Evolutionary conservation across 2,888 invertebrate species (phyloP), one percentile per base, ranked within the genome.

Genomic region (Aporophyla lueneburgensis): DNA sequence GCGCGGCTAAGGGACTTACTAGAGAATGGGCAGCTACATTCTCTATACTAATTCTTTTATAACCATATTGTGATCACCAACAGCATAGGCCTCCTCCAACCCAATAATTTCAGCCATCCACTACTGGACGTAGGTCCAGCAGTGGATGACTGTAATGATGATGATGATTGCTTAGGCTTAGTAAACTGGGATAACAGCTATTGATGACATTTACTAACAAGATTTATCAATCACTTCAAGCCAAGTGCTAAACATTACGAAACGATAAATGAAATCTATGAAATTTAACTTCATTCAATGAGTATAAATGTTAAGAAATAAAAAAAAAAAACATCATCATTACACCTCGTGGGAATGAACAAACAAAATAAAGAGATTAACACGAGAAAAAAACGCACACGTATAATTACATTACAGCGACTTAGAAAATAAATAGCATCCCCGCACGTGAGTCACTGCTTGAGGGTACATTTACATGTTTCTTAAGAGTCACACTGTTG

Each of bases 381-480:
- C 49, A 51, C 19, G 19, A 67, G 5, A 56, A 63, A 73, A 49
- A 65, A 71, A 63, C 46, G 12, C 56, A 54, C 43, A 63, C 24
- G 59, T 73, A 73, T 78, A 84, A 84, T 85, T 83, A 83, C 80
- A 76, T 74, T 79, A 85, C 73, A 76, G 66, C 68, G 71, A 76
- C 74, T 59, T 70, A 66, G 24, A 67, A 58, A 81, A 88, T 89
- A 87, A 88, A 89, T 85, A 83, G 82, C 76, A 76, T 86, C 82
- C 84, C 85, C 59, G 75, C 85, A 87, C 86, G 85, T 82, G 79
- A 84, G 71, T 49, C 73, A 83, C 68, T 59, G 86, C 86, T 84
- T 73, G 83, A 84, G 89, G 89, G 87, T 88, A 88, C 78, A 88
- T 89, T 89, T 89, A 87, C 87, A 89, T 87, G 87, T 91, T 91